phyloP scores from a whole-genome alignment of 2,888 invertebrate genomes.

The Hypsopygia costalis region DNA sequence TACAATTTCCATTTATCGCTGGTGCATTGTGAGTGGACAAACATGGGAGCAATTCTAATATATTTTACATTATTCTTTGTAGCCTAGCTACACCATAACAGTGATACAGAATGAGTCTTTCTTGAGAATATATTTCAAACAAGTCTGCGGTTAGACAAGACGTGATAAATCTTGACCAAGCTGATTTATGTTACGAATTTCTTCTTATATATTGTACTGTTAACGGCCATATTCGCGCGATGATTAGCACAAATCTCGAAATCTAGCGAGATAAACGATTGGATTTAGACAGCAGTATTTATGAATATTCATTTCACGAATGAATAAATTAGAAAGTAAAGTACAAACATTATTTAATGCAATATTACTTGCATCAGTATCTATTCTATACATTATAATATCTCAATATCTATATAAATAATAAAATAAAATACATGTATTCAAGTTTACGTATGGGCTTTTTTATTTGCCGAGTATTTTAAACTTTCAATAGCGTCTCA shows the following conservation, averaged over 20 bases:
- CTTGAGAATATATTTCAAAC: no score
- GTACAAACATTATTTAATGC: neutral
- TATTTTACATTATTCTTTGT: constrained; percentile 29
- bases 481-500: constrained; percentile 55
- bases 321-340: neutral
- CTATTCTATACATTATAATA: no score
- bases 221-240: neutral
- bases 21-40: constrained; percentile 24
- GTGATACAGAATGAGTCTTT: neutral
- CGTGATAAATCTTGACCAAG: no score
- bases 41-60: constrained; percentile 31
- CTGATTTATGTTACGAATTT: no score
- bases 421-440: no score
- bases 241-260: constrained; percentile 14
- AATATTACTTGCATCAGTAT: no score
- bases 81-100: constrained; percentile 6
- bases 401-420: no score
- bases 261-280: constrained; percentile 7
- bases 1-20: constrained; percentile 57
- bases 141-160: no score
- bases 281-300: constrained; percentile 6
- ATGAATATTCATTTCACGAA: neutral
- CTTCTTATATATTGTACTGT: no score
- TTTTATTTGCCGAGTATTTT: constrained; percentile 45
- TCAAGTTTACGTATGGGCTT: neutral